A percentile compares a stretch with the other conserved stretches of the same genome.
Conservation (phyloP, 2,797 vertebrate genomes). For the Danio choprae region DNA sequence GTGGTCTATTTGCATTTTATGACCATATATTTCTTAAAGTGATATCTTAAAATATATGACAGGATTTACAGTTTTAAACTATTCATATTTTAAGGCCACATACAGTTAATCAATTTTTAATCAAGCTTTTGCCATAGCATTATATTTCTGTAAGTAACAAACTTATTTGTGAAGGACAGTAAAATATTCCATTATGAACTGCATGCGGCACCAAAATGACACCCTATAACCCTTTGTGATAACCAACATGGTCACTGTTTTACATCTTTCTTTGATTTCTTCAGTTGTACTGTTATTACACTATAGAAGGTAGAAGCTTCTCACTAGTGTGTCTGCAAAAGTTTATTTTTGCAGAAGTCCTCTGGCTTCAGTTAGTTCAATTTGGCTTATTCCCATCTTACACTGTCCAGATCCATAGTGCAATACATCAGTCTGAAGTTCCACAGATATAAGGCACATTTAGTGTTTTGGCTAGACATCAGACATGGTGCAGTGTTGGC, state of each 20-base stretch:
- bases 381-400: not conserved
- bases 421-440: conserved; percentile 3
- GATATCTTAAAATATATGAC: not conserved
- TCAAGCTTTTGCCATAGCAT: too few relatives aligned
- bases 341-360: not conserved
- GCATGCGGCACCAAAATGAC: not conserved
- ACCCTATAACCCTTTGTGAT: not conserved
- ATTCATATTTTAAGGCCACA: not conserved
- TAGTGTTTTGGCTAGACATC: conserved; percentile 27
- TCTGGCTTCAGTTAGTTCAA: not conserved
- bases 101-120: not conserved
- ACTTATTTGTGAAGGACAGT: too few relatives aligned
- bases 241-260: not conserved
- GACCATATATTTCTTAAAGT: not conserved
- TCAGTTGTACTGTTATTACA: not conserved
- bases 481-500: conserved; percentile 10
- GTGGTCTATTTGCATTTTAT: too few relatives aligned
- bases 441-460: not conserved
- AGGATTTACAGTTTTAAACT: not conserved
- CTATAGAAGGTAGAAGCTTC: not conserved
- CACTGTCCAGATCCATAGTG: not conserved
- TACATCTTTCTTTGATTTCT: not conserved
- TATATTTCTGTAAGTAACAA: too few relatives aligned
- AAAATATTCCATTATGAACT: not conserved
- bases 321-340: not conserved